Evolutionary conservation across 2,113 vertebrate genomes (phyloP), one percentile per base, ranked within the genome.

Genomic region (Todiramphus chloris): DNA sequence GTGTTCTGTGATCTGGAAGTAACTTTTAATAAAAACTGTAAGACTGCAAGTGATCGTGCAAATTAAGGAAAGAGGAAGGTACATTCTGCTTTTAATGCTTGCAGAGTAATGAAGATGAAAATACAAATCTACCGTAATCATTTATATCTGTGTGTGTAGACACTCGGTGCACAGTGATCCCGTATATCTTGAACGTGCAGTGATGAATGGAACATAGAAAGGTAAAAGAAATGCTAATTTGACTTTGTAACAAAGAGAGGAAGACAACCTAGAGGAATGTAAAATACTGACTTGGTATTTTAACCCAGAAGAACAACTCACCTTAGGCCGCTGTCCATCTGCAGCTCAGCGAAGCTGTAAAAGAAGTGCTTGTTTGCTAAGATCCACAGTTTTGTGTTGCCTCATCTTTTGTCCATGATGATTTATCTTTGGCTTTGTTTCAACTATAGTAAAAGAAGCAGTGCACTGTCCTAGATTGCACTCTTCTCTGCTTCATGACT

Each of bases 151-250:
- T 37, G 73, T 87, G 77, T 81, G 78, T 4, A 91, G 66, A 35
- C 68, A 51, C 28, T 67, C n/a, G 43, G 10, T 0, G 1, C 25
- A 21, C 9, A 72, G 74, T 9, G 31, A 64, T 31, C 35, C 48
- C 53, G 58, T 64, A 28, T 27, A 84, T 91, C 79, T 94, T 59
- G 59, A 55, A 37, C 17, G 6, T 19, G 23, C 19, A 50, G 35
- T 11, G 27, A 30, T 17, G 56, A 60, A 18, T 72, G 27, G 16
- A 87, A 51, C 23, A 60, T 7, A 41, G 77, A 75, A 75, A 39
- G 50, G 73, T 48, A 63, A 92, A 91, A 35, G 28, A 88, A 77
- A 78, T 91, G 58, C 23, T 75, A 30, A 83, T 94, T 59, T 78
- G 64, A 50, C 23, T 76, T 84, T 67, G 18, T 10, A 55, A 67